phyloP scores from a whole-genome alignment of 2,888 invertebrate species.

The Sesia apiformis region DNA sequence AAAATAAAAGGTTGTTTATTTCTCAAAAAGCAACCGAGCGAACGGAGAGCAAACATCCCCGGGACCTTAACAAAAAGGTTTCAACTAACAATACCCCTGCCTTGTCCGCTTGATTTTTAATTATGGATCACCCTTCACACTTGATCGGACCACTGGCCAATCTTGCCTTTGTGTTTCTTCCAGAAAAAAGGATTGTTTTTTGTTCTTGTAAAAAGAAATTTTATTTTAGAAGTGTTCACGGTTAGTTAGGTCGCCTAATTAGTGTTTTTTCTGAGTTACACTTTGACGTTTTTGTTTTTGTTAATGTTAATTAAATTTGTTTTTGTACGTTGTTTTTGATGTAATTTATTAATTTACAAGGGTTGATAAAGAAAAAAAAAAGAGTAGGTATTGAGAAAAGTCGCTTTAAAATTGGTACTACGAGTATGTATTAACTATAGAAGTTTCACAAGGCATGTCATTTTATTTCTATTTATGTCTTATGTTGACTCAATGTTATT shows the following conservation, averaged over 20 bases:
- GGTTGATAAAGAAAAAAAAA: no score
- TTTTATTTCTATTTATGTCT: no score
- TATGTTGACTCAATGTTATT: no score
- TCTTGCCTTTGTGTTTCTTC: slow-evolving; percentile 60
- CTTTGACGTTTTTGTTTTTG: no score
- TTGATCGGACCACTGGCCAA: slow-evolving; percentile 57
- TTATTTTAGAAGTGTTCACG: slow-evolving; percentile 52
- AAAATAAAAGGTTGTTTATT: slow-evolving; percentile 28
- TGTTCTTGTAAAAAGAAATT: slow-evolving; percentile 31
- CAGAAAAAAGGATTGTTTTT: slow-evolving; percentile 51
- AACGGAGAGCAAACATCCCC: slow-evolving; percentile 41
- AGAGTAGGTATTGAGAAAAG: no score
- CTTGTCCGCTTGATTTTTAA: slow-evolving; percentile 62
- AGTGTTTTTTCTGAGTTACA: slow-evolving; percentile 39
- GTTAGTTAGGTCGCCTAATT: slow-evolving; percentile 63
- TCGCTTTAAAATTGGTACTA: no score
- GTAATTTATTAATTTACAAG: no score
- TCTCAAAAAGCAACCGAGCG: slow-evolving; percentile 49
- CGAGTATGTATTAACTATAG: no score
- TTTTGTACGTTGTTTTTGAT: neutral
- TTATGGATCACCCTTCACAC: slow-evolving; percentile 61
- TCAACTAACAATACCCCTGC: slow-evolving; percentile 33
- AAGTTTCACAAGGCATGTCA: no score
- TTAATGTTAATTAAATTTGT: no score
- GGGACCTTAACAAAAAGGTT: slow-evolving; percentile 26